Percentiles rank a stretch among this genome's conserved stretches.
Evolutionary conservation across 2,888 invertebrate genomes (phyloP).

Genomic region (Oscheius sp.): DNA sequence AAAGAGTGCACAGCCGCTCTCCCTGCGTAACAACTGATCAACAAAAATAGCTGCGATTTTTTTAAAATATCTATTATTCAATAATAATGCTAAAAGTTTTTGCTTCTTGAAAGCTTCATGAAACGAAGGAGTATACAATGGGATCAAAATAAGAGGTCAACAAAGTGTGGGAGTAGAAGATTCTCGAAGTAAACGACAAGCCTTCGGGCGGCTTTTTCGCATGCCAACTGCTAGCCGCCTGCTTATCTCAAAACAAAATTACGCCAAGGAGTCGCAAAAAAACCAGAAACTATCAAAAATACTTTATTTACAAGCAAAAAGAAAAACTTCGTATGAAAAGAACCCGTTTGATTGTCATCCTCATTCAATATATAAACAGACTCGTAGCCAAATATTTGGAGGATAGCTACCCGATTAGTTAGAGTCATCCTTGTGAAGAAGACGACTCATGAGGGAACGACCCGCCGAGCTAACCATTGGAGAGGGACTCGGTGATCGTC

Average conservation of each 20-base stretch:
- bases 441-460: conserved; percentile 29
- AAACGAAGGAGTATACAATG: background rate
- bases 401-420: conserved; percentile 5
- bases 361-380: background rate
- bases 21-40: conserved; percentile 28
- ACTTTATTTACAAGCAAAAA: too few species aligned
- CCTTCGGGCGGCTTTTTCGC: conserved; percentile 7
- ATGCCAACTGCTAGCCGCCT: too few species aligned
- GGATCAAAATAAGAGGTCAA: background rate
- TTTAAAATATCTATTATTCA: background rate
- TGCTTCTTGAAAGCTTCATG: background rate
- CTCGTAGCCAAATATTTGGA: background rate
- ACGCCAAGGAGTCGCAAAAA: too few species aligned
- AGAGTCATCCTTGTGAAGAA: conserved; percentile 31
- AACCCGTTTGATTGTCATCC: too few species aligned
- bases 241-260: too few species aligned
- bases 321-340: too few species aligned
- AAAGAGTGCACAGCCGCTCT: conserved; percentile 7
- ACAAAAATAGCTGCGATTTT: conserved; percentile 27
- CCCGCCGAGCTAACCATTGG: background rate
- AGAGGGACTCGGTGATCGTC: conserved; percentile 25
- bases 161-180: background rate
- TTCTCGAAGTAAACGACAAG: background rate
- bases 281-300: too few species aligned
- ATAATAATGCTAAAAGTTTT: background rate